Conservation (phyloP, 2,797 vertebrate species). For the Arctocebus calabarensis region DNA sequence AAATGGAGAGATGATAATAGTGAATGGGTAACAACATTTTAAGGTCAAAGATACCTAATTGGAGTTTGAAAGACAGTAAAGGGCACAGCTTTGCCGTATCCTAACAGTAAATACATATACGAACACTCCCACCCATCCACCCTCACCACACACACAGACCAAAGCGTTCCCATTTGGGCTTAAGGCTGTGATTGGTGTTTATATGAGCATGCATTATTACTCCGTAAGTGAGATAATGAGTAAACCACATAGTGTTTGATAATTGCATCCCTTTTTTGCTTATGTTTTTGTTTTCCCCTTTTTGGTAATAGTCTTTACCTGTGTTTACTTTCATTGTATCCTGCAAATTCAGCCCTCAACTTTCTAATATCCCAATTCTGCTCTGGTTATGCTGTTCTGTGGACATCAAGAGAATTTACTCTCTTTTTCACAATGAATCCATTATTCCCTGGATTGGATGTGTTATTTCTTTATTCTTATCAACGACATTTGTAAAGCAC, state of each 20-base stretch:
- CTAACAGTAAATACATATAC: background rate
- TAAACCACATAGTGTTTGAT: background rate
- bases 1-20: background rate
- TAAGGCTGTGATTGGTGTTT: background rate
- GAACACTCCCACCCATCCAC: background rate
- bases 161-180: background rate
- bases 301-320: background rate
- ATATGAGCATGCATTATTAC: background rate
- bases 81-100: background rate
- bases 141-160: background rate
- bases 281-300: background rate
- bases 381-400: background rate
- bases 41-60: background rate
- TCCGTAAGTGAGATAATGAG: background rate
- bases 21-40: background rate
- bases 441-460: background rate
- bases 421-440: background rate
- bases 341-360: background rate
- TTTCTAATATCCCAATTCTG: background rate
- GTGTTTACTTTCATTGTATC: background rate
- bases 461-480: background rate
- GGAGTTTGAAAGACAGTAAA: background rate
- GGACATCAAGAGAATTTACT: background rate
- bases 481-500: background rate
- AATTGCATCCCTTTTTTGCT: background rate